phyloP scores from a whole-genome alignment of 2,113 vertebrate species.

The Coturnix japonica region DNA sequence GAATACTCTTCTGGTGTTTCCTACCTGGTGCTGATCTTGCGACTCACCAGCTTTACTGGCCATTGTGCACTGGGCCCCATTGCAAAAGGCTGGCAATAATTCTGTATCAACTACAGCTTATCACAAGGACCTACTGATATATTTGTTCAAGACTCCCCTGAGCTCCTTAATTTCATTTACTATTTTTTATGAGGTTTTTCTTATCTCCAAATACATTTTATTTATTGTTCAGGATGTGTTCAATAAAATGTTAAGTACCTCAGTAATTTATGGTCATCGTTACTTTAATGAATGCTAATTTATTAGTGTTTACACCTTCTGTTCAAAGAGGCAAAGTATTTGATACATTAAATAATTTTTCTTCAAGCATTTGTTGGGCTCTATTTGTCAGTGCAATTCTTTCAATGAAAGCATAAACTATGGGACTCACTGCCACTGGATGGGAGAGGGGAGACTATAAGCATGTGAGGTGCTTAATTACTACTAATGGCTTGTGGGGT shows the following conservation, averaged over 20 bases:
- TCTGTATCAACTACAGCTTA: neutral
- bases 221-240: slow-evolving; percentile 4
- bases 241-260: slow-evolving; percentile 10
- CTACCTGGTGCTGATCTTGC: neutral
- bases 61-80: neutral
- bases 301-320: slow-evolving; percentile 41
- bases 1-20: neutral
- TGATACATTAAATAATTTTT: slow-evolving; percentile 6
- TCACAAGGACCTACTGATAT: neutral
- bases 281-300: slow-evolving; percentile 25
- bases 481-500: neutral
- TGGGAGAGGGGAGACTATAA: neutral
- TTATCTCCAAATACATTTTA: slow-evolving; percentile 23
- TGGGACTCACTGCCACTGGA: neutral
- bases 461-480: neutral
- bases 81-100: neutral
- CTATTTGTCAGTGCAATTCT: neutral
- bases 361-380: neutral
- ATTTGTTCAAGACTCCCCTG: neutral
- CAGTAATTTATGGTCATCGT: slow-evolving; percentile 13
- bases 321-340: neutral
- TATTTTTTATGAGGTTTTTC: slow-evolving; percentile 16
- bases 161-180: neutral
- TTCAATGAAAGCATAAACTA: neutral
- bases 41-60: neutral